Evolutionary conservation across 2,888 invertebrate species (phyloP).

Genomic region (Leptopilina syphax): DNA sequence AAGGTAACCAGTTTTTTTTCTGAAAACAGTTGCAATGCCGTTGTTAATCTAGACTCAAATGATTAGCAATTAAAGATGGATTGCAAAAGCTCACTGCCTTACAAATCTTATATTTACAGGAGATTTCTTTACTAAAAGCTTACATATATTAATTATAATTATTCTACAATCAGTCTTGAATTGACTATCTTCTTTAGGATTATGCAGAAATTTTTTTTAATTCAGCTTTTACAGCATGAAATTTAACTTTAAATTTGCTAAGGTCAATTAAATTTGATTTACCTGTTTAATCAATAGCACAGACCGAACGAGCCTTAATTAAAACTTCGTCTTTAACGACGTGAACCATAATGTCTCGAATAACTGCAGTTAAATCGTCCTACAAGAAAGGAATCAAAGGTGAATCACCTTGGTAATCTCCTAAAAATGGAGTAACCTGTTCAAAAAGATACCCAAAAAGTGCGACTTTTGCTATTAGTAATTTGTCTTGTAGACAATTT

Average conservation of each 20-base stretch:
- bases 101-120: not conserved
- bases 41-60: not conserved
- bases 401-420: constrained; percentile 52
- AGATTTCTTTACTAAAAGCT: not conserved
- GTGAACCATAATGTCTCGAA: constrained; percentile 45
- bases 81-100: not conserved
- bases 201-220: not conserved
- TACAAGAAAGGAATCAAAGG: constrained; percentile 55
- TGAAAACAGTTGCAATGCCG: not conserved
- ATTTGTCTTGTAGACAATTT: constrained; percentile 41
- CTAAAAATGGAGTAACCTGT: constrained; percentile 54
- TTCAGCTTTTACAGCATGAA: not conserved
- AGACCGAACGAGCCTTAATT: constrained; percentile 19
- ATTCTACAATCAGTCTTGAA: not conserved
- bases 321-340: constrained; percentile 48
- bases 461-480: constrained; percentile 51
- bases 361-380: constrained; percentile 23
- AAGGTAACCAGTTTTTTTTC: not conserved
- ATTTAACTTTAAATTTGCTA: not conserved
- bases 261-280: constrained; percentile 41
- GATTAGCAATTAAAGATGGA: constrained; percentile 1
- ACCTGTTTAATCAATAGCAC: constrained; percentile 42
- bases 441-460: constrained; percentile 50
- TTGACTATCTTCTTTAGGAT: not conserved
- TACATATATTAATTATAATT: not conserved